Evolutionary conservation across 2,888 invertebrate genomes (phyloP), one percentile per base, ranked within the genome.

Genomic region (Lepetodrilus schrolli): DNA sequence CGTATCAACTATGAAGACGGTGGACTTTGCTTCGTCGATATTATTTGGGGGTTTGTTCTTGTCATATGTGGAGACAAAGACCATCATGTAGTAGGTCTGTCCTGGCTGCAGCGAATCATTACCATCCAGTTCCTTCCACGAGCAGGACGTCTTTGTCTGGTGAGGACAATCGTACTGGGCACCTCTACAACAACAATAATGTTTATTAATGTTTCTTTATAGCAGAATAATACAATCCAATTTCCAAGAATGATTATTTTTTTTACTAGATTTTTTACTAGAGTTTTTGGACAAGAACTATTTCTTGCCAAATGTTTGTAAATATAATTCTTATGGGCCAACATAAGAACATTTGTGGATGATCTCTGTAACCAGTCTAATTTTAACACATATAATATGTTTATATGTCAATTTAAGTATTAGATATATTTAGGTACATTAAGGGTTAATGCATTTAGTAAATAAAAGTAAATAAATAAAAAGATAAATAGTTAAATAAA

Each of bases 161-260:
- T 80, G 78, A 4, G 78, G 80, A 66, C 86, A 86, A 34, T 84
- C 84, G 38, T 72, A 73, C 69, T 84, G 83, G 10, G 68, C 26
- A 7, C 34, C 34, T n/a, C 58, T 58, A 34, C 3, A 58, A 58
- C 34, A 58, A 20, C 20, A n/a, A n/a, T n/a, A n/a, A n/a, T n/a
- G n/a, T n/a, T n/a, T 8, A 38, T 38, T 10, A 8, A 10, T 8
- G 13, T 38, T 38, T 7, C 13, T 38, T 38, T 8, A 38, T 8
- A 8, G 7, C 7, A 8, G 13, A 8, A 8, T 38, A 10, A 38
- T 10, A 38, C 13, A 38, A 38, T 38, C 7, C 38, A 38, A 38
- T 10, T 38, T 38, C 13, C 13, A 38, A 38, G 8, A 38, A 10
- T 7, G n/a, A n/a, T n/a, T n/a, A n/a, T n/a, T n/a, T n/a, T n/a